A percentile compares a stretch with the other conserved stretches of the same genome.
These are phyloP conservation scores for Synergus laeviventris DNA, from an alignment of 2,888 invertebrate genomes.

Conservation along the genomic window DNA sequence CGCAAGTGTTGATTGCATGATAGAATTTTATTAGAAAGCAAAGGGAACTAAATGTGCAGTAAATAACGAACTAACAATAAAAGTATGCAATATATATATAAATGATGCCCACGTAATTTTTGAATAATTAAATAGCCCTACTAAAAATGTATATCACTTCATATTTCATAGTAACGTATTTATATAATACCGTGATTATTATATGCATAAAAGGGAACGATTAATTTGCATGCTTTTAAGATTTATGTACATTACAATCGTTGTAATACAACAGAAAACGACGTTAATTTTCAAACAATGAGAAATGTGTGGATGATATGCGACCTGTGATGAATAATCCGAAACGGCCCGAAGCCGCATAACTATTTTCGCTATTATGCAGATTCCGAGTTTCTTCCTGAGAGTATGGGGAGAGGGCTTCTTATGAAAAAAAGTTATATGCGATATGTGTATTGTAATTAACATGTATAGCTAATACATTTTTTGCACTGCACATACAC, in stretches of 20 bases:
- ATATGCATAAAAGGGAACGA: constrained; percentile 30
- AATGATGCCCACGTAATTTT: neutral
- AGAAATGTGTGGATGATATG: constrained; percentile 17
- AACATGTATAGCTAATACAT: constrained; percentile 14
- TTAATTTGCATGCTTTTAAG: neutral
- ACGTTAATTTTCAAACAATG: constrained; percentile 3
- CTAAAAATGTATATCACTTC: constrained; percentile 1
- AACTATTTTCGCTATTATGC: constrained; percentile 31
- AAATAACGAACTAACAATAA: neutral
- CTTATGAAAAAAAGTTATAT: neutral
- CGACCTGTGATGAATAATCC: constrained; percentile 27
- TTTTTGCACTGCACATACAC: constrained; percentile 20
- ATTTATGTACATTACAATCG: neutral
- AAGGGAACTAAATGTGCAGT: constrained; percentile 5
- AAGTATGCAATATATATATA: neutral
- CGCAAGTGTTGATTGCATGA: neutral
- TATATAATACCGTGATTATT: constrained; percentile 38
- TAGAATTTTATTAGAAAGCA: neutral
- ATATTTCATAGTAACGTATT: constrained; percentile 6
- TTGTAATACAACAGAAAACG: neutral
- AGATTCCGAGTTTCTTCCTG: constrained; percentile 15
- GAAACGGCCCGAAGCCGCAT: constrained; percentile 7
- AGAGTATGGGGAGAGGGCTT: neutral
- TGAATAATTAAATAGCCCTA: neutral
- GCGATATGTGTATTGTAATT: constrained; percentile 23